Evolutionary conservation across 2,797 vertebrate genomes (phyloP).

Genomic region (Pseudotriccus pelzelni): DNA sequence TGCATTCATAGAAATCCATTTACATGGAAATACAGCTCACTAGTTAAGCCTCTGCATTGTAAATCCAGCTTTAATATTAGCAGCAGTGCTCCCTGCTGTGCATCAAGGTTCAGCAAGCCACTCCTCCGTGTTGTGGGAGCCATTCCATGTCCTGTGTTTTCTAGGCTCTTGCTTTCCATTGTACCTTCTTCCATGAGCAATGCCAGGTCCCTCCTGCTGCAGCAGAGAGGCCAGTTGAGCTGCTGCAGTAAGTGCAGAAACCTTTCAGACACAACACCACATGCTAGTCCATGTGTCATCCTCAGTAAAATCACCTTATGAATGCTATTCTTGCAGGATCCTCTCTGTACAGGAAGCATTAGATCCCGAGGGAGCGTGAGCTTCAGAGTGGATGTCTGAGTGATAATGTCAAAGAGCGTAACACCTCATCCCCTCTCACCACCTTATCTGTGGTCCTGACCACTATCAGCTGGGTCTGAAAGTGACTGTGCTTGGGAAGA

Average conservation of each 20-base stretch:
- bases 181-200: not conserved
- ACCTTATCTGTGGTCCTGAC: not conserved
- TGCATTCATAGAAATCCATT: not conserved
- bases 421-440: not conserved
- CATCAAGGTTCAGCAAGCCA: not conserved
- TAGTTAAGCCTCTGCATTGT: not conserved
- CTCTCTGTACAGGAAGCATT: not conserved
- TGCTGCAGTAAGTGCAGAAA: not conserved
- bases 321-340: not conserved
- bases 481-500: not conserved
- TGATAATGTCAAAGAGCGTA: not conserved
- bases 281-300: not conserved
- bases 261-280: fast-evolving
- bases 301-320: not conserved
- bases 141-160: fast-evolving
- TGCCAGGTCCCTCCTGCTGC: not conserved
- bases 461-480: not conserved
- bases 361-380: not conserved
- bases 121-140: not conserved
- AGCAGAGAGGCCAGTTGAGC: not conserved
- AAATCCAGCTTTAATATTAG: not conserved
- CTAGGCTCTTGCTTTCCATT: not conserved
- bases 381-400: not conserved
- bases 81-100: not conserved
- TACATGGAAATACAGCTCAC: not conserved